Percentiles rank a stretch among this genome's conserved stretches.
Conservation (phyloP, 2,797 vertebrate species). For the Etheostoma perlongum region DNA sequence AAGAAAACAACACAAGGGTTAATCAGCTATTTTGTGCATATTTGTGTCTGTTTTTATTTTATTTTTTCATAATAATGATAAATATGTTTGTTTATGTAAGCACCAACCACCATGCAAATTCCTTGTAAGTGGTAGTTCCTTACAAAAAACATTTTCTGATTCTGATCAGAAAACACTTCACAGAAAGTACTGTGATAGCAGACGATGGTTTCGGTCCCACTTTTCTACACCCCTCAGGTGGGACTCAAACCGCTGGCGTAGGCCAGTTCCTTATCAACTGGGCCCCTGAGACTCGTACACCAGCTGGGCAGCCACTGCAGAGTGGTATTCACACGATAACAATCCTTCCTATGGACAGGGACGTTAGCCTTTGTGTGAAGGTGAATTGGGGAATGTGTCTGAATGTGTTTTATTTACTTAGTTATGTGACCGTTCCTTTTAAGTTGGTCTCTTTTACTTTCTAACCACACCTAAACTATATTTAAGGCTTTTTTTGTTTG, state of each 20-base stretch:
- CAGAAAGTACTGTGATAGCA: too few species aligned
- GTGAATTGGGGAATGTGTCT: not conserved
- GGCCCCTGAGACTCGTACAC: conserved; percentile 47
- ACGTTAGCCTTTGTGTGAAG: not conserved
- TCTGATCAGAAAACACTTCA: too few species aligned
- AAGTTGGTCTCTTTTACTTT: not conserved
- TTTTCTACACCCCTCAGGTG: conserved; percentile 56
- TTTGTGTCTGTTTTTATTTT: too few species aligned
- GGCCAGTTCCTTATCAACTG: conserved; percentile 78
- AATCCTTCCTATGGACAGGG: not conserved
- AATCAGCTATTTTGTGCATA: too few species aligned
- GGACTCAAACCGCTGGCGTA: conserved; percentile 78
- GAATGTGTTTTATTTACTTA: not conserved
- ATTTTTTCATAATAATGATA: too few species aligned
- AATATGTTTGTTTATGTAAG: too few species aligned
- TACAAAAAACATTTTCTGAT: too few species aligned
- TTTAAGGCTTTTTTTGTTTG: too few species aligned
- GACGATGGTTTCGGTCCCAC: not conserved
- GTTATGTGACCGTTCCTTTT: not conserved
- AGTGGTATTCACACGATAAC: not conserved
- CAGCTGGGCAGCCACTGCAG: too few species aligned
- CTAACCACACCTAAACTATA: not conserved
- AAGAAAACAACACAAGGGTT: too few species aligned
- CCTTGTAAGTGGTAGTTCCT: too few species aligned
- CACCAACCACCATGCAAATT: too few species aligned